These are phyloP conservation scores for Pyxicephalus adspersus DNA, from an alignment of 2,113 vertebrate species.

Conservation along the genomic window DNA sequence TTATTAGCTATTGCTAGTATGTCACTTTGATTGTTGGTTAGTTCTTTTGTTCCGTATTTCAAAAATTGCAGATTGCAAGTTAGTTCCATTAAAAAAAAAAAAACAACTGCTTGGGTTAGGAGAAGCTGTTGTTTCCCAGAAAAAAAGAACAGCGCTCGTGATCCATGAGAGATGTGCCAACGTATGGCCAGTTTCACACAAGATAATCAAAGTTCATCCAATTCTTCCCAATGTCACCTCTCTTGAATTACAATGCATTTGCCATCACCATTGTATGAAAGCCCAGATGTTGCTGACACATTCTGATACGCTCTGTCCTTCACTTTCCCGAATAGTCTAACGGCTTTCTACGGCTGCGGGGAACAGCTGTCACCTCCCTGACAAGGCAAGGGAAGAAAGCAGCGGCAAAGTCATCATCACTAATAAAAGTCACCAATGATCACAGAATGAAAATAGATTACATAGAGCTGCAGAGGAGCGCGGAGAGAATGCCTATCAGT, in stretches of 20 bases:
- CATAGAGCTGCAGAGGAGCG: neutral
- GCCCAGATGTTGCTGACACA: slow-evolving; percentile 49
- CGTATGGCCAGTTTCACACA: neutral
- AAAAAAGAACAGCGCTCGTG: too few species aligned
- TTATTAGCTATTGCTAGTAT: too few species aligned
- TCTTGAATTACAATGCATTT: slow-evolving; percentile 26
- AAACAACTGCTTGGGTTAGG: too few species aligned
- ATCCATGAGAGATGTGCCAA: too few species aligned
- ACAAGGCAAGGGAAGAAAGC: neutral
- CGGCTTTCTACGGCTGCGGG: neutral
- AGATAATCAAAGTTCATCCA: neutral
- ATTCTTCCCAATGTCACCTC: slow-evolving; percentile 42
- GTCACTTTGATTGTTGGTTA: too few species aligned
- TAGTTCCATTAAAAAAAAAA: too few species aligned
- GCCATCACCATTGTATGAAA: slow-evolving; percentile 9
- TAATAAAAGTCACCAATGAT: slow-evolving; percentile 26
- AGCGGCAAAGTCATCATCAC: slow-evolving; percentile 32
- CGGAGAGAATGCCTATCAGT: slow-evolving; percentile 16
- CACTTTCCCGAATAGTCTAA: neutral
- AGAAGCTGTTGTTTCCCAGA: too few species aligned
- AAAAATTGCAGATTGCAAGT: too few species aligned
- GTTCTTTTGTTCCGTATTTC: too few species aligned
- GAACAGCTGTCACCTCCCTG: slow-evolving; percentile 43
- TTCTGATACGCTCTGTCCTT: slow-evolving; percentile 47
- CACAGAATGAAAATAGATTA: slow-evolving; percentile 13